Evolutionary conservation across 35 echinoderm and acorn worm genomes (phyloP).

Genomic region (Lytechinus variegatus): DNA sequence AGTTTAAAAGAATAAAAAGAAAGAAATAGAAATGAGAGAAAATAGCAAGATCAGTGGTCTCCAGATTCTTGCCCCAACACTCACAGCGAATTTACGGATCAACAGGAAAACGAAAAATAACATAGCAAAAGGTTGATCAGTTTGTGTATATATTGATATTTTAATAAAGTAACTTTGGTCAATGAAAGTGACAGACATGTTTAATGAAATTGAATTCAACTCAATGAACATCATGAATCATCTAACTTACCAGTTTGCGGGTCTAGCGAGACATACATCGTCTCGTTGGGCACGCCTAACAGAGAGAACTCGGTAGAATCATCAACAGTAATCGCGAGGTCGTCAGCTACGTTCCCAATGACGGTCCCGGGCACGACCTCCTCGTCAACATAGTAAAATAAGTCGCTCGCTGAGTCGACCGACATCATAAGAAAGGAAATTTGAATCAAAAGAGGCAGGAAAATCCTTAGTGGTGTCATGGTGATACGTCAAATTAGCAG

Average conservation of each 20-base stretch:
- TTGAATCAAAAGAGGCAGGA: background rate
- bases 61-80: too few species aligned
- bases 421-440: slow-evolving; percentile 3
- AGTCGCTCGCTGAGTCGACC: background rate
- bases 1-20: too few species aligned
- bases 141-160: too few species aligned
- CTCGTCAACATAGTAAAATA: slow-evolving; percentile 21
- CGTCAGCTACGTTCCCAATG: slow-evolving; percentile 23
- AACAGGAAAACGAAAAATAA: too few species aligned
- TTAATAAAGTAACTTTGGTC: too few species aligned
- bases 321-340: slow-evolving; percentile 23
- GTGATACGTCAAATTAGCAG: background rate
- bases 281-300: slow-evolving; percentile 37
- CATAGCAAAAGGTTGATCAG: too few species aligned
- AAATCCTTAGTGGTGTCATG: background rate
- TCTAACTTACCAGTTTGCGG: background rate
- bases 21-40: too few species aligned
- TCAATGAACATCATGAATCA: background rate
- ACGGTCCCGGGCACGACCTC: background rate
- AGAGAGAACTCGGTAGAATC: background rate
- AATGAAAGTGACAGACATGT: too few species aligned
- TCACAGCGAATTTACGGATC: too few species aligned
- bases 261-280: slow-evolving; percentile 28
- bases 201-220: too few species aligned
- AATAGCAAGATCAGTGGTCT: too few species aligned